phyloP scores from a whole-genome alignment of 2,888 invertebrate species.

The Keiferia lycopersicella region DNA sequence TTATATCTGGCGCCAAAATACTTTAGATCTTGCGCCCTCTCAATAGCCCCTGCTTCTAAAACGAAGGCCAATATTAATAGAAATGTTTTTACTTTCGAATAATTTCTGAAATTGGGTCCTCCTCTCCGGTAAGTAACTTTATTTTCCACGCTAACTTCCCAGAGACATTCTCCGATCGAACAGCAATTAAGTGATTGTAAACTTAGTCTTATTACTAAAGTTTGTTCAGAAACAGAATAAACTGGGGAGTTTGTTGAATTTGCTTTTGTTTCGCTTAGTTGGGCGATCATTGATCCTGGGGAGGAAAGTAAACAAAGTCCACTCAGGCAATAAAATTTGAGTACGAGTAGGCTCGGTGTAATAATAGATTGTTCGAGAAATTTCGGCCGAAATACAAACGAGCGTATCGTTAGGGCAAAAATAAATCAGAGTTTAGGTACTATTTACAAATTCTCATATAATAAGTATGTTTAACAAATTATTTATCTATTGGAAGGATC shows the following conservation, averaged over 20 bases:
- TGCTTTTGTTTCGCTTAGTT: slow-evolving; percentile 6
- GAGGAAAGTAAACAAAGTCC: neutral
- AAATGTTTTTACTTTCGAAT: neutral
- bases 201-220: slow-evolving; percentile 35
- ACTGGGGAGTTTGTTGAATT: neutral
- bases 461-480: too few species aligned
- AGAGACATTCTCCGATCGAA: slow-evolving; percentile 30
- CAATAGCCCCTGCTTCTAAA: neutral
- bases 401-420: too few species aligned
- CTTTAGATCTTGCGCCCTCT: too few species aligned
- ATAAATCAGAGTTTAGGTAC: too few species aligned
- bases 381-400: too few species aligned
- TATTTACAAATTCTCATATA: too few species aligned
- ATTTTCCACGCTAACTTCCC: slow-evolving; percentile 12
- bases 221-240: slow-evolving; percentile 11
- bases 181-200: slow-evolving; percentile 46
- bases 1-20: too few species aligned
- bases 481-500: too few species aligned
- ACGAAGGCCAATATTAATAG: neutral
- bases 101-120: neutral
- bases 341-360: neutral
- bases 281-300: neutral
- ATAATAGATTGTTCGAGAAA: neutral
- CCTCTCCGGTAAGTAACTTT: neutral
- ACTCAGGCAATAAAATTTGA: neutral